phyloP scores from a whole-genome alignment of 1,140 invertebrate genomes.

The Magallana gigas region DNA sequence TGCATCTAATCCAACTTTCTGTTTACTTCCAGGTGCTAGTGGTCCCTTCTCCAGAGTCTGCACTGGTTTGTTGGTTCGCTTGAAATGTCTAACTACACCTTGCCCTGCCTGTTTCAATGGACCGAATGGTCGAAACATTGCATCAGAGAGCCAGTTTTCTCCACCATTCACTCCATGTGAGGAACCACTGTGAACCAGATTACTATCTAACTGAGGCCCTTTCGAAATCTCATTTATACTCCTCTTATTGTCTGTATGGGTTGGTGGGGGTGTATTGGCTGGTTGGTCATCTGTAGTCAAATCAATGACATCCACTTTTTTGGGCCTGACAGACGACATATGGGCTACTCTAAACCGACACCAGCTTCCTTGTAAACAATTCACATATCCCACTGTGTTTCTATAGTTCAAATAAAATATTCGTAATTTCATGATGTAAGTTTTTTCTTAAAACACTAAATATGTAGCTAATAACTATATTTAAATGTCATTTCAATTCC shows the following conservation, averaged over 20 bases:
- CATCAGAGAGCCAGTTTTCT: background rate
- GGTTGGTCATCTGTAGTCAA: background rate
- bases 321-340: background rate
- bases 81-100: constrained; percentile 1
- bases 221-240: background rate
- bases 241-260: background rate
- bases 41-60: constrained; percentile 3
- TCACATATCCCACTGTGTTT: background rate
- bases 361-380: constrained; percentile 11
- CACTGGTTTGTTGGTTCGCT: constrained; percentile 1
- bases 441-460: no score
- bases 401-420: background rate
- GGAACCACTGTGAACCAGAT: background rate
- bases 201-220: background rate
- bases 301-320: constrained; percentile 16
- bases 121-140: background rate
- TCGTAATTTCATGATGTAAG: constrained; percentile 12
- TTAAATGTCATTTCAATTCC: no score
- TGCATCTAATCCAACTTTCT: background rate
- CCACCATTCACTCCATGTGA: background rate
- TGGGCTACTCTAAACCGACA: constrained; percentile 8
- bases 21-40: background rate
- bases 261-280: background rate
- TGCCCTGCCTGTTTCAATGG: background rate
- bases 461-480: no score